These are phyloP conservation scores for Eriosoma lanigerum DNA, from an alignment of 1,140 invertebrate species.

Conservation along the genomic window DNA sequence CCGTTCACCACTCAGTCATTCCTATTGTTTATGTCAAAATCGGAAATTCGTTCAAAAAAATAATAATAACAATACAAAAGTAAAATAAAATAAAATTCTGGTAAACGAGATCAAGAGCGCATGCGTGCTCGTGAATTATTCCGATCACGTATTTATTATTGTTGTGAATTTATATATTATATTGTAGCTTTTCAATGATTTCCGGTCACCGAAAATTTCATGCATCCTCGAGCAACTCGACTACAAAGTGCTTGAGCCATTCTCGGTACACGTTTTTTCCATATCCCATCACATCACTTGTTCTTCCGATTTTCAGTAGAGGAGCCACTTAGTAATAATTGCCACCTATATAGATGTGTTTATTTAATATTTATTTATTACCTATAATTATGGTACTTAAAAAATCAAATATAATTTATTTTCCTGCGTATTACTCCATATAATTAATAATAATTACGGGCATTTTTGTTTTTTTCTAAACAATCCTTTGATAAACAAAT, in stretches of 20 bases:
- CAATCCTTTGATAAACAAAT: too few relatives aligned
- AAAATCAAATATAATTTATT: too few relatives aligned
- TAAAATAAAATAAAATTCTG: slow-evolving; percentile 20
- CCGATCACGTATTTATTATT: slow-evolving; percentile 44
- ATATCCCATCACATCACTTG: too few relatives aligned
- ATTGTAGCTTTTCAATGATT: slow-evolving; percentile 38
- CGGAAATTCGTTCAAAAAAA: neutral
- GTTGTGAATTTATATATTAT: slow-evolving; percentile 24
- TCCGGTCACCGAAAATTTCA: slow-evolving; percentile 48
- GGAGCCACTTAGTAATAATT: too few relatives aligned
- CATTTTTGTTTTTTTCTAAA: too few relatives aligned
- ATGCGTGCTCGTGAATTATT: neutral
- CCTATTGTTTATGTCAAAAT: neutral
- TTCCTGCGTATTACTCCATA: too few relatives aligned
- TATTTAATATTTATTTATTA: too few relatives aligned
- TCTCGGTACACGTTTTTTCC: neutral
- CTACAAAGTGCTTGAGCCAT: neutral
- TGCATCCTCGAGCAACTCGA: slow-evolving; percentile 25
- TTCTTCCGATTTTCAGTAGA: too few relatives aligned
- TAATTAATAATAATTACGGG: too few relatives aligned
- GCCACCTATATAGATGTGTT: too few relatives aligned
- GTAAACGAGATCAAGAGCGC: neutral
- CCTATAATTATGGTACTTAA: too few relatives aligned
- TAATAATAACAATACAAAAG: slow-evolving; percentile 4
- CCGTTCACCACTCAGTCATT: neutral